Evolutionary conservation across 2,888 invertebrate genomes (phyloP), one percentile per base, ranked within the genome.

Genomic region (Lasioglossum marginatum): DNA sequence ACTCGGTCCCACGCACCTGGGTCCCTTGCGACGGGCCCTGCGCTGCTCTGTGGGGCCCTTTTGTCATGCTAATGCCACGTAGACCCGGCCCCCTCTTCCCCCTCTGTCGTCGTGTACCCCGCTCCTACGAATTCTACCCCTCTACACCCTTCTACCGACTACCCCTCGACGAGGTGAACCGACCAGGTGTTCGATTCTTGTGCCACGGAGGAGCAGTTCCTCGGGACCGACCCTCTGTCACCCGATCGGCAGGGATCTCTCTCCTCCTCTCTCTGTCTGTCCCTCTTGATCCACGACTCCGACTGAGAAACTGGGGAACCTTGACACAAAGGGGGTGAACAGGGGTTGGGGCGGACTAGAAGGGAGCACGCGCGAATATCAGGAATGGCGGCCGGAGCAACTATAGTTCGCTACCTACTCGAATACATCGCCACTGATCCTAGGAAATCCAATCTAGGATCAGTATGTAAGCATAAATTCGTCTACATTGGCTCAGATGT

Each of bases 1-100:
- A 91, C 88, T 87, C 86, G 93, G 94, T 94, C 94, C 94, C 94
- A 94, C 94, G 94, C 94, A 94, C 93, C 94, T 94, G 94, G 94
- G 92, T 84, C 90, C 91, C 92, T 86, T 81, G 92, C 91, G 78
- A 89, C 89, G 91, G 91, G 90, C 91, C 93, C 63, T 31, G 16
- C 63, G 63, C 31, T 14, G 63, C 63, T 90, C 90, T 86, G 89
- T 90, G 91, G 92, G 92, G 88, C 87, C 87, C 91, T 87, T 91
- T 94, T 94, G 94, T 94, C 88, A 94, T 94, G 94, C 74, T 94
- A 94, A 94, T 94, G 78, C 87, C 90, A 87, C 88, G 85, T 68
- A 83, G 82, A 81, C 84, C 74, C 75, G 85, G 63, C 70, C 81
- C 81, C 74, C 81, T 71, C 88, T 82, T 88, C 86, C 85, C 81